A percentile compares a stretch with the other conserved stretches of the same genome.
phyloP scores from a whole-genome alignment of 1,140 invertebrate genomes.

The Penaeus vannamei region DNA sequence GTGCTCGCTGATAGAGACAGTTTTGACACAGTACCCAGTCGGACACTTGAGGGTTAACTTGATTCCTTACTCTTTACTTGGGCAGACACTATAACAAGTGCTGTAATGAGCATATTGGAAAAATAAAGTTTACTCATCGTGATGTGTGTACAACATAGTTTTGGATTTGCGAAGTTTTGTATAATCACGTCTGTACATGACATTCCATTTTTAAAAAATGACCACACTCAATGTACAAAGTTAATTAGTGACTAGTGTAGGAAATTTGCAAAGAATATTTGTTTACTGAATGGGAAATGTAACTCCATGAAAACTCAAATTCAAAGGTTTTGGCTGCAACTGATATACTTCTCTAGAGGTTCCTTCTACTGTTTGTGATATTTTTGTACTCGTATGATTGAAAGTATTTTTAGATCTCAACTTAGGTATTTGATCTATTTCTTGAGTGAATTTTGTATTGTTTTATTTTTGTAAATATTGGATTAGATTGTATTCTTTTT shows the following conservation, averaged over 20 bases:
- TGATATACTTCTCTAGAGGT: slow-evolving; percentile 61
- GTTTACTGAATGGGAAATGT: slow-evolving; percentile 58
- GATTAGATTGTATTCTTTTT: slow-evolving; percentile 51
- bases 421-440: slow-evolving; percentile 60
- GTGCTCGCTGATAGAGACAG: background rate
- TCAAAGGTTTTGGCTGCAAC: slow-evolving; percentile 56
- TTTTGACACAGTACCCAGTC: slow-evolving; percentile 1
- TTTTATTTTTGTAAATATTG: slow-evolving; percentile 65
- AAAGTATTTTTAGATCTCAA: slow-evolving; percentile 65
- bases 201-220: slow-evolving; percentile 63
- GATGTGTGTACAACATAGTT: slow-evolving; percentile 57
- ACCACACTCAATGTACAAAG: slow-evolving; percentile 66
- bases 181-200: slow-evolving; percentile 56
- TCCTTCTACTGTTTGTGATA: slow-evolving; percentile 65
- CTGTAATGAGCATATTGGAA: slow-evolving; percentile 39
- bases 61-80: background rate
- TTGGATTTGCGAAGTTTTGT: slow-evolving; percentile 44
- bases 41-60: slow-evolving; percentile 20
- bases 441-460: slow-evolving; percentile 55
- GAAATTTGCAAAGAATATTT: slow-evolving; percentile 55
- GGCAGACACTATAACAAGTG: slow-evolving; percentile 39
- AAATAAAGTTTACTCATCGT: slow-evolving; percentile 21
- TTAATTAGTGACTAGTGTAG: slow-evolving; percentile 62
- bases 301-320: slow-evolving; percentile 34
- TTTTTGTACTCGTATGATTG: slow-evolving; percentile 63